These are phyloP conservation scores for Rousettus leschenaultii DNA, from an alignment of 2,113 vertebrate genomes.

Conservation along the genomic window DNA sequence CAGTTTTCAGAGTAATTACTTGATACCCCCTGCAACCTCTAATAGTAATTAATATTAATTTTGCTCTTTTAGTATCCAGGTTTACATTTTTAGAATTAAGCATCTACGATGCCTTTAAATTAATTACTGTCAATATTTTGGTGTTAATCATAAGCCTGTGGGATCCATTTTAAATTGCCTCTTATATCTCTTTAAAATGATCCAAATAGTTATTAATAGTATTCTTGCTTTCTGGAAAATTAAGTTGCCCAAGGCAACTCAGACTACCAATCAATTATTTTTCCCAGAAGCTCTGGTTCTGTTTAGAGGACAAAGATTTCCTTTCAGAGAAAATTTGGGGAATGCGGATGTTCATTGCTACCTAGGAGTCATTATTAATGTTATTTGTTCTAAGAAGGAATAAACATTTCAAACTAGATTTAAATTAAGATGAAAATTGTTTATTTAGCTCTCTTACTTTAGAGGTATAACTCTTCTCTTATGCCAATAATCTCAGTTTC, in stretches of 20 bases:
- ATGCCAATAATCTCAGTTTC: background rate
- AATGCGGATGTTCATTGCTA: background rate
- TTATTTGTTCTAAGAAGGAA: background rate
- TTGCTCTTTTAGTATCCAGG: background rate
- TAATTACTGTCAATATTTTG: background rate
- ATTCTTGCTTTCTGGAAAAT: background rate
- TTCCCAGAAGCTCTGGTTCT: background rate
- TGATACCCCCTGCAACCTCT: background rate
- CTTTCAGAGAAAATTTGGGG: background rate
- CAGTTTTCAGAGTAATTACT: background rate
- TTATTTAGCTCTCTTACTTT: background rate
- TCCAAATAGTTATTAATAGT: background rate
- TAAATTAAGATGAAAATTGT: background rate
- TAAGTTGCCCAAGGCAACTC: background rate
- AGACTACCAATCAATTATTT: background rate
- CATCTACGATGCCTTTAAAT: background rate
- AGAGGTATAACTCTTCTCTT: background rate
- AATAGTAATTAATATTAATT: background rate
- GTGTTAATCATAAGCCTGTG: background rate
- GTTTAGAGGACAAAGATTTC: background rate
- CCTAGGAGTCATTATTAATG: background rate
- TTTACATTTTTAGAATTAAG: background rate
- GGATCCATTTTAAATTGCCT: background rate
- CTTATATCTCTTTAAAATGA: background rate
- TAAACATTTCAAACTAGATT: background rate